Conservation (phyloP, 2,888 invertebrate species). For the Erebia palarica region DNA sequence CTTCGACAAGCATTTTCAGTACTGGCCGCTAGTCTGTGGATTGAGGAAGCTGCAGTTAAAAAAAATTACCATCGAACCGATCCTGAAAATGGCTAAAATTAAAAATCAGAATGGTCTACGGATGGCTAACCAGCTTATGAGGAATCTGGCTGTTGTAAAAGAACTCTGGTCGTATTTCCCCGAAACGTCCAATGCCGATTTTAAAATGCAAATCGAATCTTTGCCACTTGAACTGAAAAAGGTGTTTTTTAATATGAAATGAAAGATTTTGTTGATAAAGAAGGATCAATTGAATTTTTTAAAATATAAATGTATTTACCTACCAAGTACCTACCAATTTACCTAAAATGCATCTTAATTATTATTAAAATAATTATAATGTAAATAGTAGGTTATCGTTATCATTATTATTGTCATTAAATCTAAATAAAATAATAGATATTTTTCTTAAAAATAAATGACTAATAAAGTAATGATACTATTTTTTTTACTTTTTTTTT, state of each 20-base stretch:
- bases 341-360: not conserved
- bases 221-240: constrained; percentile 43
- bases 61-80: constrained; percentile 52
- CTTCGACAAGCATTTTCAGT: constrained; percentile 56
- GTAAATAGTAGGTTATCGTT: not conserved
- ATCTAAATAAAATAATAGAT: not conserved
- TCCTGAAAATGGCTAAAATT: constrained; percentile 56
- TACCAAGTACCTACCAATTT: not conserved
- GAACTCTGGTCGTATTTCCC: constrained; percentile 52
- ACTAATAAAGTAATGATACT: constrained; percentile 9
- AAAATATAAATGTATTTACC: not conserved
- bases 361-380: not conserved
- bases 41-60: constrained; percentile 55
- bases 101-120: constrained; percentile 51
- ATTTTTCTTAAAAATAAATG: not conserved
- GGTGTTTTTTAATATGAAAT: constrained; percentile 21
- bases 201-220: constrained; percentile 40
- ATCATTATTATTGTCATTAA: constrained; percentile 5
- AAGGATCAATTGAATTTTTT: not conserved
- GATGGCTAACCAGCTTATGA: constrained; percentile 49
- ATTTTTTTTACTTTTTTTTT: not conserved
- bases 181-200: constrained; percentile 39
- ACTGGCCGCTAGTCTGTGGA: constrained; percentile 57
- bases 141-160: constrained; percentile 42
- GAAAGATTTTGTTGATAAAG: constrained; percentile 9